Base-by-base conservation (phyloP, 2,888 invertebrate species). In the Trissolcus brochymenae region DNA sequence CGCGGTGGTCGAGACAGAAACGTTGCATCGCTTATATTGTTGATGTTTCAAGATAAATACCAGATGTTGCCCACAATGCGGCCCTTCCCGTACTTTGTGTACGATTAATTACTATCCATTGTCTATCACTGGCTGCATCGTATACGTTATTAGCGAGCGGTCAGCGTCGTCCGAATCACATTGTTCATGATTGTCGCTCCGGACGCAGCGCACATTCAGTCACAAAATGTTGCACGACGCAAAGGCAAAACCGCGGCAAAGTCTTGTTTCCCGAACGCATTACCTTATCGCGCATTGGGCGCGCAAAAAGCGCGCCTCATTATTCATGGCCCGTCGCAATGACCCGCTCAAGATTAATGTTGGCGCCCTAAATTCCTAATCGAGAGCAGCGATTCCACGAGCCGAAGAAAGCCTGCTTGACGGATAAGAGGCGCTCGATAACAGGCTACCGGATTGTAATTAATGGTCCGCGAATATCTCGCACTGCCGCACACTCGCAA, bases 41-140 rank as follows among this genome's bases (percentile, higher is more conserved):
- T 84, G 82, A 82, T 84, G 82, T 84, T 83, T 81, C 84, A 82
- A 85, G 85, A 85, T 85, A 85, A 85, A 84, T 85, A 85, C 83
- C 84, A 82, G 84, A 84, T 84, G 84, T 80, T 70, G 82, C 79
- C 80, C 83, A 83, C 85, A 85, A 85, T 85, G 80, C 83, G 59
- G 79, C 79, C 82, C 82, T 77, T 81, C 80, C 80, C 80, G 82
- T 83, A 85, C 82, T 85, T 85, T 82, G 85, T 85, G 83, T 85
- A 83, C 83, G 84, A 85, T 85, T 85, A 85, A 85, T 85, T 85
- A 85, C 84, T 80, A 76, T 76, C 82, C 81, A 85, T 85, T 85
- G 85, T 85, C 84, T 82, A 85, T 85, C 85, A 84, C 80, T 79
- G 82, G 80, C 84, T 82, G 84, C 83, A 81, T 82, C 83, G 80